Evolutionary conservation across 1,140 invertebrate genomes (phyloP), one percentile per base, ranked within the genome.

Genomic region (Tetragonula clypearis): DNA sequence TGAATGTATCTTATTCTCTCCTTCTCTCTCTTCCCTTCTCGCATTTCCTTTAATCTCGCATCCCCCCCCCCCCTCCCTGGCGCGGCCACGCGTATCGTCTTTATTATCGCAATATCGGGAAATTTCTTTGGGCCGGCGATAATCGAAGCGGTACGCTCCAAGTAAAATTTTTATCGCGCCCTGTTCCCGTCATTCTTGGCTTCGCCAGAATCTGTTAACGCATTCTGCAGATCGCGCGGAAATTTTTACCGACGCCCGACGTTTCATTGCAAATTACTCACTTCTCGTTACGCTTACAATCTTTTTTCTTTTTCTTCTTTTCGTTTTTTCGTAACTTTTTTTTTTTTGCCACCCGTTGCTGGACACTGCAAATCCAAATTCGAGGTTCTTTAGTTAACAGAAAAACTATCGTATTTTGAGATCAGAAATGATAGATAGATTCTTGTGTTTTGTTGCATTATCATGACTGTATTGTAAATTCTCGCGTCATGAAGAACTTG

Each of bases 91-190:
- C 74, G 81, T 78, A 83, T 83, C 81, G 81, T 35, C 74, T 83
- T 83, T 83, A 83, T 78, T 78, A 83, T 78, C 62, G 74, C 74
- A 77, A 83, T 83, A 83, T 83, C 74, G 74, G 55, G 74, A 53
- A 83, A 78, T 56, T 83, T 58, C 53, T 83, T 83, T 19, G 81
- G 55, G 12, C 53, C 53, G 55, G 21, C 26, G 60, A 83, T 83
- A 83, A 83, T 83, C 81, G 81, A 83, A 69, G 62, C 74, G 35
- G 21, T 30, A 21, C 58, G 75, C 30, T n/a, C 23, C 23, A 30
- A 68, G 74, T 83, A 83, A 83, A 83, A 83, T 83, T 83, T 83
- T 83, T 83, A 83, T 83, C 74, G 74, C 0, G 53, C 30, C 2
- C 23, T 41, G 8, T n/a, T 9, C 12, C 26, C 56, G 35, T 26